Conservation (phyloP, 2,888 invertebrate genomes). For the Hypsopygia costalis region DNA sequence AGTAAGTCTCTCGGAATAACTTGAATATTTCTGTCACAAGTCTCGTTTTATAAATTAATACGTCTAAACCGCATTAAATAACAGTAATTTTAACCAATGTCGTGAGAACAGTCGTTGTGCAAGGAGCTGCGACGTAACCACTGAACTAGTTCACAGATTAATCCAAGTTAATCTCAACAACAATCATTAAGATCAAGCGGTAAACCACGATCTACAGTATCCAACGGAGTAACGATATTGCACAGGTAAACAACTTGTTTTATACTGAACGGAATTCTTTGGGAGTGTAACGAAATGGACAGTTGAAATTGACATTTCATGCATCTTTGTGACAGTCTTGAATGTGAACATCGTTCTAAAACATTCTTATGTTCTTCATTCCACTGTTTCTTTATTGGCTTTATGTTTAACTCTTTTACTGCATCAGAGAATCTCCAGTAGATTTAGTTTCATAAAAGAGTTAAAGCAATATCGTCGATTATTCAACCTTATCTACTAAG, state of each 20-base stretch:
- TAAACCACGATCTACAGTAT: conserved; percentile 48
- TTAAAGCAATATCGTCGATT: no score
- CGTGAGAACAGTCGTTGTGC: conserved; percentile 68
- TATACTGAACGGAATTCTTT: neutral
- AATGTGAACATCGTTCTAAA: no score
- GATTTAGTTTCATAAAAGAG: no score
- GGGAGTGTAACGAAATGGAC: no score
- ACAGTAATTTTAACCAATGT: conserved; percentile 73
- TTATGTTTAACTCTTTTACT: no score
- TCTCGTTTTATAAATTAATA: no score
- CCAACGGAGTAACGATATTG: conserved; percentile 36
- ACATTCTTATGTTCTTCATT: no score
- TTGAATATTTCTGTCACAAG: conserved; percentile 6
- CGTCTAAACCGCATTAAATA: conserved; percentile 47
- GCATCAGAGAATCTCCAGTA: no score
- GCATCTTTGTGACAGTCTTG: no score
- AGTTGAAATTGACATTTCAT: no score
- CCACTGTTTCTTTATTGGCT: no score
- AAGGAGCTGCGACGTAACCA: conserved; percentile 43
- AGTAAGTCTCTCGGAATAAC: conserved; percentile 12
- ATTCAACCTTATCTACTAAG: no score
- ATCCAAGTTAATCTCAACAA: conserved; percentile 57
- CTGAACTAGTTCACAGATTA: conserved; percentile 71
- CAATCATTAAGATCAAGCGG: conserved; percentile 56
- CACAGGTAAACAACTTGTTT: conserved; percentile 10